Evolutionary conservation across 2,888 invertebrate species (phyloP), one percentile per base, ranked within the genome.

Genomic region (Nycteola revayana): DNA sequence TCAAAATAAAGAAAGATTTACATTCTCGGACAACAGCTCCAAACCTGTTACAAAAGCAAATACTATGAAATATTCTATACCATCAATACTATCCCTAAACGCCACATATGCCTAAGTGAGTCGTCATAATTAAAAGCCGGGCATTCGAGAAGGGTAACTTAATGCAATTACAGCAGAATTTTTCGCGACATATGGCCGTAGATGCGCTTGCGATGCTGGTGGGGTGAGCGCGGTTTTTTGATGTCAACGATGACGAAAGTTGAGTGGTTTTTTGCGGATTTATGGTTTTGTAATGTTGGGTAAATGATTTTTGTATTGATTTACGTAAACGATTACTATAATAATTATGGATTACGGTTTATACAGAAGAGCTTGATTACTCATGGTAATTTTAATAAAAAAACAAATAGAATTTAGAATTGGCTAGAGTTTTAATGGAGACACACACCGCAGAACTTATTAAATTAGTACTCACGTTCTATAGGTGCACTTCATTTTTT

Each of bases 71-170:
- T 14, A 5, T 21, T 21, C 21, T n/a, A 7, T 21, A 7, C 21
- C 14, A 14, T 14, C 14, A 14, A 14, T 14, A 36, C 33, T 46
- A 54, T 47, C 42, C 38, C 55, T 47, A 47, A 58, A 49, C 67
- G 62, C 66, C 82, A 67, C 87, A 87, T 87, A 86, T 87, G 87
- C 77, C 78, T 81, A 86, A 86, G 86, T 86, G 85, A 84, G 76
- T 71, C 65, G 57, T 71, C 73, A 67, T 85, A 86, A 87, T 87
- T 86, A 86, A 85, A 84, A 77, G 77, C 70, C 57, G 67, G 54
- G 69, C 74, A 55, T 58, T 76, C 73, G 59, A 75, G 79, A 81
- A 63, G 85, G 82, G 87, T 77, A 72, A 68, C 75, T 65, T 88
- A 86, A 88, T 87, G 78, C 85, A 88, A 87, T 88, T 88, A 87